Conservation (phyloP, 2,113 vertebrate genomes). For the Hemibates koningsi region DNA sequence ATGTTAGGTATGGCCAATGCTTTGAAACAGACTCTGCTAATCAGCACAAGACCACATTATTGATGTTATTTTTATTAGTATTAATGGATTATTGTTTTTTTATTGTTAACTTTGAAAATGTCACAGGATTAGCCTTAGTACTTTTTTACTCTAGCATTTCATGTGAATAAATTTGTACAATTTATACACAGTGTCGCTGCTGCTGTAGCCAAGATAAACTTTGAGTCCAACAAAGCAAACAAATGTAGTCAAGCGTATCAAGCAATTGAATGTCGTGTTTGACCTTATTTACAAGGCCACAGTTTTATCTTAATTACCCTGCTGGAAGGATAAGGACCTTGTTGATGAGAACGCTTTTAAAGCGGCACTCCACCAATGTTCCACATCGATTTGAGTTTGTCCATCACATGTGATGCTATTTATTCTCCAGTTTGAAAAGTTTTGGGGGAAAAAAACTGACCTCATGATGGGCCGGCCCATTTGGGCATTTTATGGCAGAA, state of each 20-base stretch:
- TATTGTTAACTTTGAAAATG: background rate
- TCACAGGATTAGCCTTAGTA: background rate
- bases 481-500: background rate
- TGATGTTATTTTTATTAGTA: background rate
- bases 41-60: background rate
- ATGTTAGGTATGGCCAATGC: background rate
- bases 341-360: background rate
- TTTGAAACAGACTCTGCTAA: background rate
- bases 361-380: background rate
- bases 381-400: background rate
- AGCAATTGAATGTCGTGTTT: conserved; percentile 27
- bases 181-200: conserved; percentile 19
- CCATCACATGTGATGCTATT: background rate
- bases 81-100: background rate
- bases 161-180: conserved; percentile 29
- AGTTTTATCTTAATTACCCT: conserved; percentile 3
- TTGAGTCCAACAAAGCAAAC: conserved; percentile 39
- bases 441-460: background rate
- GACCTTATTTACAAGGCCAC: conserved; percentile 21
- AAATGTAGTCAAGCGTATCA: conserved; percentile 12
- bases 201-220: conserved; percentile 26
- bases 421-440: background rate
- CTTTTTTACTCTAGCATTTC: background rate
- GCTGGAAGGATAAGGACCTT: background rate
- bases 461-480: background rate